Evolutionary conservation across 2,113 vertebrate genomes (phyloP).

Genomic region (Myotis lucifugus): DNA sequence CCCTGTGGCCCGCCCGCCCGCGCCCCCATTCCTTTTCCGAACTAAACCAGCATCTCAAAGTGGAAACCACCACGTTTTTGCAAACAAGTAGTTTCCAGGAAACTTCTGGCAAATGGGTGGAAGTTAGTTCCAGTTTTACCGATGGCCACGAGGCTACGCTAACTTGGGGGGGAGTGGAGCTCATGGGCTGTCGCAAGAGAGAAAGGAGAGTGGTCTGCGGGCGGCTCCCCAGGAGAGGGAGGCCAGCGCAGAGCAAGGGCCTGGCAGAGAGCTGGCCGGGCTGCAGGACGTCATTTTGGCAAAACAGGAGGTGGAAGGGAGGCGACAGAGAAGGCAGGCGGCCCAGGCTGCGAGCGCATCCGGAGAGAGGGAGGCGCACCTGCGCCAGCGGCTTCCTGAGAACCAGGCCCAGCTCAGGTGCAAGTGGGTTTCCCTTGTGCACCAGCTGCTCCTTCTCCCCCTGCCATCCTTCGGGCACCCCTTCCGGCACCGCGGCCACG

Average conservation of each 20-base stretch:
- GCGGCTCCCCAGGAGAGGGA: background rate
- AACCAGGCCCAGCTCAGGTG: background rate
- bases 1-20: background rate
- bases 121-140: background rate
- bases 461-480: background rate
- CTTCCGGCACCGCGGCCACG: background rate
- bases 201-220: background rate
- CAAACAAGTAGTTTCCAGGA: background rate
- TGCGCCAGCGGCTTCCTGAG: background rate
- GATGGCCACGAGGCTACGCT: background rate
- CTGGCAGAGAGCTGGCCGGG: background rate
- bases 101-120: background rate
- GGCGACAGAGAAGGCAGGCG: background rate
- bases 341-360: background rate
- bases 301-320: slow-evolving; percentile 5
- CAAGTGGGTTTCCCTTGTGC: background rate
- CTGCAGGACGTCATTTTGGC: background rate
- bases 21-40: background rate
- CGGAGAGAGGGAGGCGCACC: no score
- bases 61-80: background rate
- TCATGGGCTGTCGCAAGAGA: background rate
- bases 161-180: background rate
- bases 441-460: background rate
- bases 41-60: background rate
- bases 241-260: background rate